phyloP scores from a whole-genome alignment of 2,113 vertebrate genomes.

The Argyrosomus japonicus region DNA sequence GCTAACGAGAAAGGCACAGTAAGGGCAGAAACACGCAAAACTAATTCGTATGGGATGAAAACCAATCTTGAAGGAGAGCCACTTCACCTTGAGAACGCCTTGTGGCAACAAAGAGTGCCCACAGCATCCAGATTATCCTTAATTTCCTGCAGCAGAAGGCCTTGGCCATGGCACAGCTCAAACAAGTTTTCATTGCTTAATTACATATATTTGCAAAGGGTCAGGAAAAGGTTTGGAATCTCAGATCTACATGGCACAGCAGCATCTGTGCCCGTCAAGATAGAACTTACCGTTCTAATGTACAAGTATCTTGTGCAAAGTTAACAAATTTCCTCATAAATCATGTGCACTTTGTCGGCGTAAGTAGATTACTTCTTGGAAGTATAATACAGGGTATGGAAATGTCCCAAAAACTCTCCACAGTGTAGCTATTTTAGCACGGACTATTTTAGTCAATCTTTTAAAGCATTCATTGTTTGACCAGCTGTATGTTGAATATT shows the following conservation, averaged over 20 bases:
- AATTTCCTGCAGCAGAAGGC: constrained; percentile 76
- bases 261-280: constrained; percentile 1
- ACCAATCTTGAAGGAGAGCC: constrained; percentile 53
- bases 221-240: constrained; percentile 62
- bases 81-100: constrained; percentile 74
- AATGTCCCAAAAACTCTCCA: constrained; percentile 19
- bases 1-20: constrained; percentile 39
- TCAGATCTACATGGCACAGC: constrained; percentile 29
- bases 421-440: constrained; percentile 3
- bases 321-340: neutral
- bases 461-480: constrained; percentile 54
- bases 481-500: constrained; percentile 54
- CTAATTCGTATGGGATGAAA: constrained; percentile 71
- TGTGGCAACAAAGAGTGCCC: constrained; percentile 69
- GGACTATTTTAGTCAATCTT: constrained; percentile 31
- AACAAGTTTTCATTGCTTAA: constrained; percentile 71
- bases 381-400: constrained; percentile 20
- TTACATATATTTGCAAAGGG: constrained; percentile 57
- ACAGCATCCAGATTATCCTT: constrained; percentile 75
- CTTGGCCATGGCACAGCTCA: constrained; percentile 42
- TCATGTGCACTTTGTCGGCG: no score
- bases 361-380: constrained; percentile 18
- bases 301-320: neutral
- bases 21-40: constrained; percentile 57
- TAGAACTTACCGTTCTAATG: neutral